phyloP scores from a whole-genome alignment of 1,140 invertebrate species.

The Periplaneta americana region DNA sequence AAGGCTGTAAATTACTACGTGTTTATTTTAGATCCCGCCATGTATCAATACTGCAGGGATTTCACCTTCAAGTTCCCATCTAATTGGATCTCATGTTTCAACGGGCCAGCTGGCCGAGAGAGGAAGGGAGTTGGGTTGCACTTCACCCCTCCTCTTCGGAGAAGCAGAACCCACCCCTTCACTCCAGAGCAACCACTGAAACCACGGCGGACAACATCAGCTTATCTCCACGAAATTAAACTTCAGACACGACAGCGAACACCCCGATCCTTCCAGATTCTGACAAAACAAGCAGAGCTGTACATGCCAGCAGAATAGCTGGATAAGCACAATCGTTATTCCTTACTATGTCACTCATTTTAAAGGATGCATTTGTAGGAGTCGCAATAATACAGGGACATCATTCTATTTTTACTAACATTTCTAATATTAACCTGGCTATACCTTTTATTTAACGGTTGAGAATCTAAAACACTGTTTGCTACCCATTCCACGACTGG shows the following conservation, averaged over 20 bases:
- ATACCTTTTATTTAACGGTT: too few species aligned
- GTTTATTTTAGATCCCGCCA: not conserved
- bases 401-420: too few species aligned
- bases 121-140: not conserved
- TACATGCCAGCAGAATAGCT: too few species aligned
- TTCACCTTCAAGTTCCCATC: not conserved
- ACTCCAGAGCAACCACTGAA: not conserved
- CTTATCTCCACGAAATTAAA: not conserved
- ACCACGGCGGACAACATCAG: not conserved
- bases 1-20: not conserved
- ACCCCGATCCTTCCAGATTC: not conserved
- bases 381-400: too few species aligned
- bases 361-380: too few species aligned
- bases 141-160: not conserved
- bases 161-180: not conserved
- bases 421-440: too few species aligned
- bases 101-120: not conserved
- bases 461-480: too few species aligned
- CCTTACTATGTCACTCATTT: too few species aligned
- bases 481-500: too few species aligned
- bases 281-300: too few species aligned
- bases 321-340: too few species aligned
- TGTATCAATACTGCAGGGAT: not conserved
- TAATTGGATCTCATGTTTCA: not conserved
- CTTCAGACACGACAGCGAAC: not conserved